phyloP scores from a whole-genome alignment of 2,797 vertebrate genomes.

The Carcharodon carcharias region DNA sequence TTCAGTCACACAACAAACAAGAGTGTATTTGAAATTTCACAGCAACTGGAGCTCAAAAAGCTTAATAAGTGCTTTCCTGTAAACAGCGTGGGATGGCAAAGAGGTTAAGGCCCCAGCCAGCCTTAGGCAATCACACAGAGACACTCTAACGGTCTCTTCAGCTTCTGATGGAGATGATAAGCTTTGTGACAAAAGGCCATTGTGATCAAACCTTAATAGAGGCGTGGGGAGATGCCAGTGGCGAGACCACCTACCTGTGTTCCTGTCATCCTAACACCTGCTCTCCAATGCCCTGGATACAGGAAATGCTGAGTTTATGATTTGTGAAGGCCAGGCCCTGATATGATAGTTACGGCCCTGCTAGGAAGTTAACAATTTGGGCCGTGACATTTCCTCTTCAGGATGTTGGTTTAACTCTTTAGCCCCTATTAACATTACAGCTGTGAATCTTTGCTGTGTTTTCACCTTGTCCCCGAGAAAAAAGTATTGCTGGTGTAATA shows the following conservation, averaged over 20 bases:
- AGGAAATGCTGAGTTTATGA: constrained; percentile 35
- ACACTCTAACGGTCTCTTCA: constrained; percentile 34
- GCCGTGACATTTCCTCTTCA: constrained; percentile 22
- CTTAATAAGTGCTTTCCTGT: constrained; percentile 38
- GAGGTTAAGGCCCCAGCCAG: constrained; percentile 28
- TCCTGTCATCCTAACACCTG: constrained; percentile 32
- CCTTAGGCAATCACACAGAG: constrained; percentile 34
- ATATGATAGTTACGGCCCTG: background rate
- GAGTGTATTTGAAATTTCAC: constrained; percentile 33
- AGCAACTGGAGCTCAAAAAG: constrained; percentile 33
- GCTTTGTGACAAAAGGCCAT: constrained; percentile 37
- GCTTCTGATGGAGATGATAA: constrained; percentile 36
- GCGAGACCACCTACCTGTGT: constrained; percentile 35
- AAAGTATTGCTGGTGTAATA: background rate
- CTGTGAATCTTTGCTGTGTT: background rate
- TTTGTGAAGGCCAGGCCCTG: background rate
- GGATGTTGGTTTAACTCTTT: constrained; percentile 30
- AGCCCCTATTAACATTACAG: background rate
- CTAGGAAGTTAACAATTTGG: constrained; percentile 34
- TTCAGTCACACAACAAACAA: constrained; percentile 36
- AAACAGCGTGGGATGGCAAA: constrained; percentile 34
- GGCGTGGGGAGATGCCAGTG: constrained; percentile 26
- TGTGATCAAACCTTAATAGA: constrained; percentile 33
- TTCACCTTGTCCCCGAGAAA: background rate
- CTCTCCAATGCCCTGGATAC: constrained; percentile 4